phyloP scores from a whole-genome alignment of 2,113 vertebrate species.

The Sander lucioperca region DNA sequence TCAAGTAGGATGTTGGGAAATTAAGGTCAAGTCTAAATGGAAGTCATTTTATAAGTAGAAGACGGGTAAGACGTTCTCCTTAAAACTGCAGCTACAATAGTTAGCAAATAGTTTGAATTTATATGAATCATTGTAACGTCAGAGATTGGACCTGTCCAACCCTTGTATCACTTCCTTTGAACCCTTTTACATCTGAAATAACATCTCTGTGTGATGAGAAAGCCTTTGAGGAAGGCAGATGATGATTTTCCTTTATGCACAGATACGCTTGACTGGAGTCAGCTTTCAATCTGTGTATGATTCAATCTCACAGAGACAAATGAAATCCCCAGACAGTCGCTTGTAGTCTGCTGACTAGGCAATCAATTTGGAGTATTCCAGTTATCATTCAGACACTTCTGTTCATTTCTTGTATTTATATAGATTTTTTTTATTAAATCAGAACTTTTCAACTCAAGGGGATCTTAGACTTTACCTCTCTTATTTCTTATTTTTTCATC shows the following conservation, averaged over 20 bases:
- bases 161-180: neutral
- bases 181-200: conserved; percentile 25
- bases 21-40: neutral
- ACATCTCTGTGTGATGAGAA: conserved; percentile 39
- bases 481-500: neutral
- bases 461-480: neutral
- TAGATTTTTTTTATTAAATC: conserved; percentile 69
- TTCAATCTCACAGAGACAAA: conserved; percentile 85
- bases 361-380: conserved; percentile 5
- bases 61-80: neutral
- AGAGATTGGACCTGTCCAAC: neutral
- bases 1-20: neutral
- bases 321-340: conserved; percentile 88
- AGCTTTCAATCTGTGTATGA: conserved; percentile 1
- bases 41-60: neutral
- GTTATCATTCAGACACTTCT: conserved; percentile 40
- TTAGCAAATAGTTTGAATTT: neutral
- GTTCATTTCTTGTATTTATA: neutral
- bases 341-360: conserved; percentile 84
- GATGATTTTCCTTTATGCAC: neutral
- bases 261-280: neutral
- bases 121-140: neutral
- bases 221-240: neutral
- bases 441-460: conserved; percentile 84
- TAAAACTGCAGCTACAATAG: neutral